These are phyloP conservation scores for Bufo bufo DNA, from an alignment of 2,113 vertebrate genomes.

Conservation along the genomic window DNA sequence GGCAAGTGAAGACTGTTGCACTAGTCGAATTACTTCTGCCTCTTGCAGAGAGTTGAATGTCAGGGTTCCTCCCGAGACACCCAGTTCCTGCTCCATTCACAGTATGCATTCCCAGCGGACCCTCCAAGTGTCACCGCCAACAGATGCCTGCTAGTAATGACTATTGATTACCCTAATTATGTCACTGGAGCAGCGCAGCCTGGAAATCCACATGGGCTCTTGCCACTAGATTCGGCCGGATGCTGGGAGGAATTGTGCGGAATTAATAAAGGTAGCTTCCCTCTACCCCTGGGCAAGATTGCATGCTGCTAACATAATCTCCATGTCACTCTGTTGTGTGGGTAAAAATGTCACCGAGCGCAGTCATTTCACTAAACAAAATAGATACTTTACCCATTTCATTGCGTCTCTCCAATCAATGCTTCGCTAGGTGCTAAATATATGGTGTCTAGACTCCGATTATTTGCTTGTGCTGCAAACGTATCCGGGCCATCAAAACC, in stretches of 20 bases:
- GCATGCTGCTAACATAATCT: neutral
- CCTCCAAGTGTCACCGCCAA: slow-evolving; percentile 31
- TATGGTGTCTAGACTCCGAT: neutral
- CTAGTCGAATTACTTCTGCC: slow-evolving; percentile 32
- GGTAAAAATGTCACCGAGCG: neutral
- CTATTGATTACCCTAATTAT: slow-evolving; percentile 57
- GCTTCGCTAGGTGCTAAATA: neutral
- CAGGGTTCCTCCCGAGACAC: neutral
- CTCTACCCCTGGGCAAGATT: neutral
- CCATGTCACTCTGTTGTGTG: neutral
- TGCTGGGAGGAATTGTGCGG: slow-evolving; percentile 11
- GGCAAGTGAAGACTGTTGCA: slow-evolving; percentile 2
- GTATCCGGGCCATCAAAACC: neutral
- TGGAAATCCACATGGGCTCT: slow-evolving; percentile 28
- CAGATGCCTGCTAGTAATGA: slow-evolving; percentile 49
- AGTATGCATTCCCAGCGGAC: slow-evolving; percentile 38
- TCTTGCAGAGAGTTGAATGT: neutral
- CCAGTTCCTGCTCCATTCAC: slow-evolving; percentile 1
- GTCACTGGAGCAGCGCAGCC: slow-evolving; percentile 35
- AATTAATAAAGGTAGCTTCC: neutral
- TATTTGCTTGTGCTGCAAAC: neutral
- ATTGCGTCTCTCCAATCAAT: neutral
- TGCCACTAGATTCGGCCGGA: neutral
- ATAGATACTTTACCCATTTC: neutral
- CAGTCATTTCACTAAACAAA: neutral